Evolutionary conservation across 1,140 invertebrate species (phyloP).

Genomic region (Tetraneura akinire): DNA sequence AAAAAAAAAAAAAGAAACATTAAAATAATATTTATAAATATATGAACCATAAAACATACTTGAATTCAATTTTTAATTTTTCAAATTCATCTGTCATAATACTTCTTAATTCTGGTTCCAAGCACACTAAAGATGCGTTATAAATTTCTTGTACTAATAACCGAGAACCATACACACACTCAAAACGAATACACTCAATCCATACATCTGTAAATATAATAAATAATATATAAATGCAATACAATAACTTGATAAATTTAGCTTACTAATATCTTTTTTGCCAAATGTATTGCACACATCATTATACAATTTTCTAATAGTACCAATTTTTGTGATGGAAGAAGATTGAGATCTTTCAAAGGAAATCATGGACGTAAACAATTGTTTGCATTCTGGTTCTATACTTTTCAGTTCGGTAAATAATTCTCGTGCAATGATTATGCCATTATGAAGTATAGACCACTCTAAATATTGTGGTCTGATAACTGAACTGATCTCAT

Average conservation of each 20-base stretch:
- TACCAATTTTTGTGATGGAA: neutral
- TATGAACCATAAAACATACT: neutral
- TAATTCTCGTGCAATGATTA: slow-evolving; percentile 10
- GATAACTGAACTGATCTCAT: neutral
- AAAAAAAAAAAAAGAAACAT: neutral
- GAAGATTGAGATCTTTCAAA: slow-evolving; percentile 17
- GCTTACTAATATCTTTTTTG: slow-evolving; percentile 9
- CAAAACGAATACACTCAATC: slow-evolving; percentile 23
- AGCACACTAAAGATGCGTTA: slow-evolving; percentile 27
- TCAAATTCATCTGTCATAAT: slow-evolving; percentile 17
- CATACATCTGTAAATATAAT: slow-evolving; percentile 1
- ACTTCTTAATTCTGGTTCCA: neutral
- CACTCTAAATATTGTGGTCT: slow-evolving; percentile 28
- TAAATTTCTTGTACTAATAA: slow-evolving; percentile 28
- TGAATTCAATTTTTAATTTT: neutral
- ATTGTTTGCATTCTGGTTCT: slow-evolving; percentile 8
- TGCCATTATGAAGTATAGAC: slow-evolving; percentile 24
- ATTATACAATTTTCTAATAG: slow-evolving; percentile 33
- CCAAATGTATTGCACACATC: slow-evolving; percentile 30
- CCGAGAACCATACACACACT: neutral
- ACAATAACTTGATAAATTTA: neutral
- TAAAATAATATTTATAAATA: neutral
- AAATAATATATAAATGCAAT: neutral
- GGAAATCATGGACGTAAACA: slow-evolving; percentile 8
- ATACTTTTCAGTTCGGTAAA: slow-evolving; percentile 4